Evolutionary conservation across 2,797 vertebrate species (phyloP), one percentile per base, ranked within the genome.

Genomic region (Danio aesculapii): DNA sequence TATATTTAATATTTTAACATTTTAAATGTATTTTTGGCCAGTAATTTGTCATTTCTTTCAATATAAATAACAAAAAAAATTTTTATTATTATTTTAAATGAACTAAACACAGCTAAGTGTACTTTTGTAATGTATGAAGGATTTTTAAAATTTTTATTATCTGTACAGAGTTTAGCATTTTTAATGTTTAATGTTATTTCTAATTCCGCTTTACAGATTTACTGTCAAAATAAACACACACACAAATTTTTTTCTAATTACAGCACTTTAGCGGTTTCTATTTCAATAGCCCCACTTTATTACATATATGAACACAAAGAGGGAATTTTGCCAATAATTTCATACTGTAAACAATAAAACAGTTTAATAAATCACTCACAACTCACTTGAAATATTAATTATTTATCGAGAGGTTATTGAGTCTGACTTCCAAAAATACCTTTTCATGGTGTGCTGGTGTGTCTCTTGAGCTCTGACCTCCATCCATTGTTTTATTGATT

Each of bases 401-500:
- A 19, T 2, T 59, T 19, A 3, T 8, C 1, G 2, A 53, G 8
- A 12, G 50, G 14, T 53, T 5, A 53, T 16, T 49, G 11, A 17
- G 17, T 69, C 46, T 44, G 49, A 16, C 49, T 55, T 44, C 50
- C 75, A 70, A 88, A 84, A 71, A 71, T 77, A 49, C 52, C n/a
- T 71, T 74, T 81, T 86, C 84, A 63, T 1, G 77, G 81, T 84
- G 81, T 55, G 62, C 2, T 83, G 50, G 50, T 79, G n/a, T 63
- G 39, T 8, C 17, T 62, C 39, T 71, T 53, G 47, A 79, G 58
- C 49, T 84, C 59, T 86, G 86, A 90, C 86, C 86, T 75, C 30
- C 86, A 70, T 81, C 84, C 83, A 83, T 89, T 87, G 77, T 83
- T 87, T 90, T 92, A 91, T 91, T 91, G 88, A 92, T 90, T 83